Conservation (phyloP, 2,797 vertebrate genomes). For the Characodon lateralis region DNA sequence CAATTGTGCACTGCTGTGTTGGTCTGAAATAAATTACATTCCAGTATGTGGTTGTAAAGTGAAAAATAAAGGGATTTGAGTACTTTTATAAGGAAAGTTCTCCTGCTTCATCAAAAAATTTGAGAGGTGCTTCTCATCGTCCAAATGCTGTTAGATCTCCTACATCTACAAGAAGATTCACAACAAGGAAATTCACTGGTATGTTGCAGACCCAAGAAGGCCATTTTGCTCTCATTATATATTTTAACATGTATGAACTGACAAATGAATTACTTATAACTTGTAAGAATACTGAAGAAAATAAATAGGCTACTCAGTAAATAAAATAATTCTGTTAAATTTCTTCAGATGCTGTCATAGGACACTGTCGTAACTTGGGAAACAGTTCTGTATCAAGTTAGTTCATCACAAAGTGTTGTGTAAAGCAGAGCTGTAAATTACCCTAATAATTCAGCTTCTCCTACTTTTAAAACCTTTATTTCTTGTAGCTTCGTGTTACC, state of each 20-base stretch:
- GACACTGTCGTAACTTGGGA: background rate
- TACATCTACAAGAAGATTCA: no score
- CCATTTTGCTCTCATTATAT: background rate
- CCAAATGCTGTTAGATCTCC: no score
- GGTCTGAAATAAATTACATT: no score
- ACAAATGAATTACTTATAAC: background rate
- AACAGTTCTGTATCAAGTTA: background rate
- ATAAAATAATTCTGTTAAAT: background rate
- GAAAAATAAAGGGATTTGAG: no score
- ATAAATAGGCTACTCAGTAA: background rate
- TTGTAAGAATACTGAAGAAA: background rate
- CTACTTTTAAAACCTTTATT: background rate
- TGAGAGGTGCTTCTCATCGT: no score
- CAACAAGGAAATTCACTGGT: no score
- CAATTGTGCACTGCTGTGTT: no score
- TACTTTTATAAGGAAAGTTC: no score
- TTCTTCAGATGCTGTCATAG: background rate
- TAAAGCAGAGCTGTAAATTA: background rate
- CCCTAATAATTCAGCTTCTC: background rate
- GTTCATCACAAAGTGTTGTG: background rate
- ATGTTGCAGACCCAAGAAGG: no score
- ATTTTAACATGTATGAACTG: background rate
- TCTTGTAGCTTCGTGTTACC: constrained; percentile 75
- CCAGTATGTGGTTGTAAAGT: no score
- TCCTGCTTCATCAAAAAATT: no score